These are phyloP conservation scores for Neogale vison DNA, from an alignment of 2,113 vertebrate species.

Conservation along the genomic window DNA sequence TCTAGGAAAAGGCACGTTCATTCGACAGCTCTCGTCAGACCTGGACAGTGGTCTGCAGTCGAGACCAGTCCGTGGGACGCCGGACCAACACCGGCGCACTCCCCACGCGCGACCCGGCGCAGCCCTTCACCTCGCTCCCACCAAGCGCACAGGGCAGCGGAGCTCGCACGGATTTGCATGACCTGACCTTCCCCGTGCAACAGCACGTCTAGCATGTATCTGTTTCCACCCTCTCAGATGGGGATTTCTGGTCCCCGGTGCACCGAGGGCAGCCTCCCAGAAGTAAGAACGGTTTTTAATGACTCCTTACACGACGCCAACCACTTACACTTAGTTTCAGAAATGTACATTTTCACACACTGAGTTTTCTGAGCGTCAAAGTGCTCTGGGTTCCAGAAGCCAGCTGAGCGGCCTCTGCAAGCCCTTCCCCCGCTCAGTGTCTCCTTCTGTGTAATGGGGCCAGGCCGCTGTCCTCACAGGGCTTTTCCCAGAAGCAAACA, in stretches of 20 bases:
- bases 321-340: neutral
- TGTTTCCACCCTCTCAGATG: fast-evolving
- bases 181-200: fast-evolving
- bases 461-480: neutral
- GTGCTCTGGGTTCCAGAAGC: too few species aligned
- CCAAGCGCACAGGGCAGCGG: fast-evolving
- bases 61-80: neutral
- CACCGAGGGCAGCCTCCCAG: fast-evolving
- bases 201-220: fast-evolving
- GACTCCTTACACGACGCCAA: neutral
- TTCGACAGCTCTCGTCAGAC: neutral
- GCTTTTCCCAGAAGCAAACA: neutral
- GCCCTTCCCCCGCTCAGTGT: fast-evolving
- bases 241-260: neutral
- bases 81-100: fast-evolving
- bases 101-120: fast-evolving
- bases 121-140: neutral
- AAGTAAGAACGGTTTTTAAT: neutral
- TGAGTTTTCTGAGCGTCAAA: neutral
- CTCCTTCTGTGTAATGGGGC: neutral
- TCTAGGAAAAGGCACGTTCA: neutral
- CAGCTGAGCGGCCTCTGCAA: fast-evolving
- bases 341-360: neutral
- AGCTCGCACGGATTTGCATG: neutral
- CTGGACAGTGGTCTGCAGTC: neutral